Evolutionary conservation across 1,140 invertebrate species (phyloP).

Genomic region (Papilio helenus): DNA sequence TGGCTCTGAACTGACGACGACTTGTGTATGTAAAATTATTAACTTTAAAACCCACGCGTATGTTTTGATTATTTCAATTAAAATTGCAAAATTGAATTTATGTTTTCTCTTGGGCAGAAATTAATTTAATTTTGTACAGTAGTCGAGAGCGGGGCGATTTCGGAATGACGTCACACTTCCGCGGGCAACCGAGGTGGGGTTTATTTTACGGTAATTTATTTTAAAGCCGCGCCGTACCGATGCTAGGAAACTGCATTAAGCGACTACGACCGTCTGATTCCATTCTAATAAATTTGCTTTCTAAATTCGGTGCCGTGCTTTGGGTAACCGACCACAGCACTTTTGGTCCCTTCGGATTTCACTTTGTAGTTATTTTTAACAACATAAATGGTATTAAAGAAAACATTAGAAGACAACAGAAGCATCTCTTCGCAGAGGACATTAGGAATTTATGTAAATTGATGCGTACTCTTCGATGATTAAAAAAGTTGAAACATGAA

Average conservation of each 20-base stretch:
- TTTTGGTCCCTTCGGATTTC: background rate
- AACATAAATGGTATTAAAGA: no score
- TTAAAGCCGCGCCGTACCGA: conserved; percentile 35
- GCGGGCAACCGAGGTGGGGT: conserved; percentile 26
- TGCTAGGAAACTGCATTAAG: conserved; percentile 35
- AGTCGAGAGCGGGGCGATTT: conserved; percentile 28
- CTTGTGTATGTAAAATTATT: background rate
- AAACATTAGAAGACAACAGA: no score
- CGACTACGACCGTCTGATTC: conserved; percentile 28
- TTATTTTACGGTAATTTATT: conserved; percentile 41
- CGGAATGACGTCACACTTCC: conserved; percentile 26
- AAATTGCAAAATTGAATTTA: conserved; percentile 26
- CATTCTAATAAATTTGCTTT: conserved; percentile 38
- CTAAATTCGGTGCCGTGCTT: conserved; percentile 16
- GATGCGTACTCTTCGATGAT: no score
- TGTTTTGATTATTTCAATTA: conserved; percentile 20
- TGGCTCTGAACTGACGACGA: no score
- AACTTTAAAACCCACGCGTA: background rate
- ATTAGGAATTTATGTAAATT: no score
- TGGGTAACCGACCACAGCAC: background rate
- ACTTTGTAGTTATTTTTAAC: background rate
- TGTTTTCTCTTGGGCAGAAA: conserved; percentile 15
- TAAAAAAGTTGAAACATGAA: no score
- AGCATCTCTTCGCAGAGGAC: no score
- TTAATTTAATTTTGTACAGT: conserved; percentile 12